Percentiles rank a stretch among this genome's conserved stretches.
Conservation (phyloP, 2,888 invertebrate genomes). For the Asteroscopus sphinx region DNA sequence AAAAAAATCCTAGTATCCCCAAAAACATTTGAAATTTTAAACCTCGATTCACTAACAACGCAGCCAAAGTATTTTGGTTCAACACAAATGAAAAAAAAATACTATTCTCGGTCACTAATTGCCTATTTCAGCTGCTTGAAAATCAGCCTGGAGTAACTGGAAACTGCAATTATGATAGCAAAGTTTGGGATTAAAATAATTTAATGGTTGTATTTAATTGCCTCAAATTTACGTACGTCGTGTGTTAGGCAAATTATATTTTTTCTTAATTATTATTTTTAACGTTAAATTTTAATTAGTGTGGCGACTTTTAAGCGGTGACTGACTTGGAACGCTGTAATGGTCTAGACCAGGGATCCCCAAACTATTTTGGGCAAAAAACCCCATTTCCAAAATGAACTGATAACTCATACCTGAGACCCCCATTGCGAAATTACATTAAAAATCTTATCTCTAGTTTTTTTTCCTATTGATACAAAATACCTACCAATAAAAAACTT, state of each 20-base stretch:
- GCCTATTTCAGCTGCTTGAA: conserved; percentile 68
- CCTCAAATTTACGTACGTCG: conserved; percentile 19
- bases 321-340: too few species aligned
- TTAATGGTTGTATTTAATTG: conserved; percentile 28
- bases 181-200: conserved; percentile 47
- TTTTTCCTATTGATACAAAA: too few species aligned
- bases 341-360: too few species aligned
- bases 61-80: conserved; percentile 35
- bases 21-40: conserved; percentile 1
- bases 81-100: conserved; percentile 54
- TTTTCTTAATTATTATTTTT: not conserved
- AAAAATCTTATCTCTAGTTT: too few species aligned
- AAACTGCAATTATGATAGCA: conserved; percentile 67
- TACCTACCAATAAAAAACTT: too few species aligned
- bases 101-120: conserved; percentile 66
- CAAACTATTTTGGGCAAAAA: too few species aligned
- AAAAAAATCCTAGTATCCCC: not conserved
- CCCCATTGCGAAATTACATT: too few species aligned
- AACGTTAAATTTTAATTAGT: not conserved
- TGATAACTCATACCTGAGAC: too few species aligned
- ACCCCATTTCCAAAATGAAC: too few species aligned
- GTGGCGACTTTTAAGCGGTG: not conserved
- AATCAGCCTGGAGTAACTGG: conserved; percentile 61
- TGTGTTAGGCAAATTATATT: not conserved
- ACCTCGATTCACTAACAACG: conserved; percentile 17